Percentiles rank a stretch among this genome's conserved stretches.
phyloP scores from a whole-genome alignment of 2,113 vertebrate species.

The Galeopterus variegatus region DNA sequence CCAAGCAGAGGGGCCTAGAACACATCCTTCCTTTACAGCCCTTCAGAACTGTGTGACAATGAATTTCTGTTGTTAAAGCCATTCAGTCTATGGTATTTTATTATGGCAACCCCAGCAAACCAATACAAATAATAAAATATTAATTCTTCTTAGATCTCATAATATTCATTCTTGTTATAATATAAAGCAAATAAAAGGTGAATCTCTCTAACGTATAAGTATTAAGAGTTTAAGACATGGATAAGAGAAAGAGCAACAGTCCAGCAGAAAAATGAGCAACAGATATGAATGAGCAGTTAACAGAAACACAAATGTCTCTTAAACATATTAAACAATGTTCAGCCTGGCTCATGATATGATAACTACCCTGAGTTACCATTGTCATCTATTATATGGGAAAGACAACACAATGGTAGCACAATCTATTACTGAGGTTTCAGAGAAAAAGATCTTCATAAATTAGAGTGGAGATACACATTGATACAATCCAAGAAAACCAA shows the following conservation, averaged over 20 bases:
- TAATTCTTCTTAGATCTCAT: neutral
- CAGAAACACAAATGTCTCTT: neutral
- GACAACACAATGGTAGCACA: neutral
- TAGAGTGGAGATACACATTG: neutral
- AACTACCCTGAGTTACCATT: neutral
- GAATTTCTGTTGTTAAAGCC: neutral
- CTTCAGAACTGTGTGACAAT: neutral
- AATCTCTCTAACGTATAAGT: neutral
- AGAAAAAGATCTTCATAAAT: neutral
- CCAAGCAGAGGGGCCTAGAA: neutral
- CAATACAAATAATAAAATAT: neutral
- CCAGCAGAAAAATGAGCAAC: neutral
- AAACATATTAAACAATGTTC: neutral
- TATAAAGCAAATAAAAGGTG: neutral
- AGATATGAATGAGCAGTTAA: neutral
- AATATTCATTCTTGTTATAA: constrained; percentile 20
- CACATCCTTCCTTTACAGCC: neutral
- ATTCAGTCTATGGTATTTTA: neutral
- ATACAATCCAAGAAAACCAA: neutral
- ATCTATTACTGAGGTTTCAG: neutral
- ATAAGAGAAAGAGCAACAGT: neutral
- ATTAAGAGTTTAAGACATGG: neutral
- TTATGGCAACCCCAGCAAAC: neutral
- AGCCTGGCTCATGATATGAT: neutral
- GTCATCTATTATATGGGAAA: neutral